Percentiles rank a stretch among this genome's conserved stretches.
phyloP scores from a whole-genome alignment of 2,888 invertebrate species.

The Spicauda simplicius region DNA sequence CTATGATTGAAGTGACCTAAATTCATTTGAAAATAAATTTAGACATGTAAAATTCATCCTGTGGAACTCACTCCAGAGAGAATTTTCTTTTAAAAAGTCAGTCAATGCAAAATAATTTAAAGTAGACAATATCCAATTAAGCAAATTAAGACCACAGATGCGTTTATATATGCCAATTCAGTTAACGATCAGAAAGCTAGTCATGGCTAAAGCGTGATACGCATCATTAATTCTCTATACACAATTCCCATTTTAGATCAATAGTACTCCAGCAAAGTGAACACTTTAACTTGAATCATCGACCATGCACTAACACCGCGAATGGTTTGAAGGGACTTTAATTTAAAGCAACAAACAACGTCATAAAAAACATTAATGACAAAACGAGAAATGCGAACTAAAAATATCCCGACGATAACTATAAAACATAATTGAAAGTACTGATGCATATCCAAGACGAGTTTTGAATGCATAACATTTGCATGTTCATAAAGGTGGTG shows the following conservation, averaged over 20 bases:
- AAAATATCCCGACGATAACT: constrained; percentile 40
- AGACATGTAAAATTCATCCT: too few relatives aligned
- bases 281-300: background rate
- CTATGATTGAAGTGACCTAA: background rate
- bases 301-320: background rate
- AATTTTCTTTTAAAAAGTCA: too few relatives aligned
- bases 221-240: background rate
- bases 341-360: background rate
- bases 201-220: background rate
- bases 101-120: too few relatives aligned
- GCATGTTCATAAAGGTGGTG: constrained; percentile 32
- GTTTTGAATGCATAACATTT: constrained; percentile 47
- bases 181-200: background rate
- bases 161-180: background rate
- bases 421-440: constrained; percentile 52
- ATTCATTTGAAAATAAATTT: too few relatives aligned
- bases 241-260: background rate
- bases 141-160: background rate
- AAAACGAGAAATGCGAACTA: constrained; percentile 30
- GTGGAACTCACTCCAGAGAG: too few relatives aligned
- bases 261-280: background rate
- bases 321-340: background rate
- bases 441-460: constrained; percentile 50
- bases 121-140: background rate
- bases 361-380: constrained; percentile 35